These are phyloP conservation scores for Saccopteryx leptura DNA, from an alignment of 2,113 vertebrate genomes.

Conservation along the genomic window DNA sequence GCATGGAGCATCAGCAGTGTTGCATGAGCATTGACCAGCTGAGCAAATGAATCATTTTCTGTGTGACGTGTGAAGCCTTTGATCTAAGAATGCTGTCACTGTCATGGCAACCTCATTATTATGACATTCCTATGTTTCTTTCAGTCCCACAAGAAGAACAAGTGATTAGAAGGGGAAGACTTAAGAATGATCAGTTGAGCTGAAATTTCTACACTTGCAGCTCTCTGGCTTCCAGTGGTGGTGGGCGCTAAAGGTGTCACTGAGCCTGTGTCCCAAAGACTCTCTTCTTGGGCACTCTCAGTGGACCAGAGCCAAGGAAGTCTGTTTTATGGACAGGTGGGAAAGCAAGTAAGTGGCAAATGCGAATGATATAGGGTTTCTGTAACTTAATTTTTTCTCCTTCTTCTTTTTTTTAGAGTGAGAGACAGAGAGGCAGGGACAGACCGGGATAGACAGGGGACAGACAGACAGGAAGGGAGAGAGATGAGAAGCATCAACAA, in stretches of 20 bases:
- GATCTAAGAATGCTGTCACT: background rate
- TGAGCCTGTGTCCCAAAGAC: conserved; percentile 27
- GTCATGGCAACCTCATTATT: too few species aligned
- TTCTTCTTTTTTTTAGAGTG: too few species aligned
- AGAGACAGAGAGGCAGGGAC: too few species aligned
- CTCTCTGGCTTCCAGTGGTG: background rate
- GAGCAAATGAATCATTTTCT: background rate
- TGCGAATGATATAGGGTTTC: conserved; percentile 65
- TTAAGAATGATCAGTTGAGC: rapidly evolving
- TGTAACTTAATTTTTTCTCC: conserved; percentile 61
- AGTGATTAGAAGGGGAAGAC: background rate
- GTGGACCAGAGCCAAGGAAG: conserved; percentile 50
- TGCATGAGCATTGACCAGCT: background rate
- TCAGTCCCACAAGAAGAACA: background rate
- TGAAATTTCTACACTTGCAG: background rate
- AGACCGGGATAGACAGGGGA: too few species aligned
- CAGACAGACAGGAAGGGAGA: too few species aligned
- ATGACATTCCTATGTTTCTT: background rate
- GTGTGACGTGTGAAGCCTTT: background rate
- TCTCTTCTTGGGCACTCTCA: conserved; percentile 35
- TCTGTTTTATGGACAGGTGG: conserved; percentile 70
- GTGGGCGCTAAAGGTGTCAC: background rate
- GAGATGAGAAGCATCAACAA: too few species aligned
- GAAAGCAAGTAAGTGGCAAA: conserved; percentile 54
- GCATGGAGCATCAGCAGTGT: background rate